Base-by-base conservation (phyloP, 2,113 vertebrate genomes). In the Neolamprologus hecqui region DNA sequence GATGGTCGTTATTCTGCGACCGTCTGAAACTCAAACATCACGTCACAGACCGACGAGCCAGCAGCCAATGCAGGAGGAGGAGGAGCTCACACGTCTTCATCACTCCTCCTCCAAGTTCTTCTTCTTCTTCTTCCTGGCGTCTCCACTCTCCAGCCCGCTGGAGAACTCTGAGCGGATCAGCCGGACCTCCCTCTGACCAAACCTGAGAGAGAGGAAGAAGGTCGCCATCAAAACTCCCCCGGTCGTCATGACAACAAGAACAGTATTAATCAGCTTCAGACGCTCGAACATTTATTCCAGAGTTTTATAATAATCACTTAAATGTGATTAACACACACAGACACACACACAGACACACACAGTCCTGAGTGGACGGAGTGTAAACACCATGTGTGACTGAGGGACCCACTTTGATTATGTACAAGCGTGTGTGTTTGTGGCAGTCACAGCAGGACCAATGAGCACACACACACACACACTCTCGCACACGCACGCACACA, bases 141-240 rank as follows among this genome's bases (percentile, higher is more conserved):
- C 84, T 58, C 33, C 37, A 40, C 33, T 84, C 3, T 93, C 90
- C 75, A 96, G 26, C 14, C 98, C 98, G 2, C 97, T 98, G 53
- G 97, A 95, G 87, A 97, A 98, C 79, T 99, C 98, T 0, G 97
- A 97, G 19, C 90, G 83, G 49, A 98, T 31, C 81, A 97, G 81
- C 9, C 91, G 92, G 1, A 95, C 93, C 2, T 97, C 96, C 35
- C 65, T 91, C 33, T 9, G 89, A 15, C 85, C 63, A 2, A 87
- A 80, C 89, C 94, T 95, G 88, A 55, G 10, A 45, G 65, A 70
- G 37, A 73, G 19, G 37, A 70, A 70, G 63, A 9, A 60, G 14
- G 57, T 0, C 5, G 14, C 35, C 4, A 2, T 70, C 11, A 70
- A 8, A 58, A 11, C 54, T 81, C 54, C 37, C 3, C 63, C 45